A percentile compares a stretch with the other conserved stretches of the same genome.
Evolutionary conservation across 92 coral and sea anemone species (phyloP).

Genomic region (Pocillopora grandis): DNA sequence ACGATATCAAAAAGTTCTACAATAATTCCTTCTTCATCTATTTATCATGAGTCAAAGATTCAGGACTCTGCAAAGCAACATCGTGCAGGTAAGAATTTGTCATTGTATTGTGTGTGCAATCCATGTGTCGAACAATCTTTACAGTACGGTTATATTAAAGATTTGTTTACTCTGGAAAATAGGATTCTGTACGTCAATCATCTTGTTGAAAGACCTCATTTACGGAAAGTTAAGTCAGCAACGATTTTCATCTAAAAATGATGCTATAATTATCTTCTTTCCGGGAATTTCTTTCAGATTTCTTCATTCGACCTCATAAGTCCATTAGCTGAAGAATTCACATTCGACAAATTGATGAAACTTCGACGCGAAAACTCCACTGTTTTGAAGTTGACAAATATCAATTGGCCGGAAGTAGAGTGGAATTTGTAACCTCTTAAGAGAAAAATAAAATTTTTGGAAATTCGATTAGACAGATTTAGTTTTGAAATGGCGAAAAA

Average conservation of each 20-base stretch:
- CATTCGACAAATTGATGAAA: too few species aligned
- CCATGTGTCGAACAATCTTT: neutral
- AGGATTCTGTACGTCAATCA: neutral
- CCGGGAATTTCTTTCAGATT: neutral
- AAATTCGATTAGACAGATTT: too few species aligned
- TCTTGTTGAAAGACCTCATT: neutral
- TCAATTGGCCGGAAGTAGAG: too few species aligned
- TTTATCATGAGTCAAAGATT: neutral
- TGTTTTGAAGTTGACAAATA: too few species aligned
- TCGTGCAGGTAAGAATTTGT: constrained; percentile 8
- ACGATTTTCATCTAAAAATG: neutral
- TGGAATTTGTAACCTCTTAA: too few species aligned
- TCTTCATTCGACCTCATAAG: neutral
- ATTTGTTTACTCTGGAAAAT: neutral
- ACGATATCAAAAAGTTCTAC: neutral
- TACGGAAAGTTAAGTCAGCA: neutral
- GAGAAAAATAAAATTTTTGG: too few species aligned
- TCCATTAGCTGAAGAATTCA: neutral
- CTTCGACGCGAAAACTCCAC: too few species aligned
- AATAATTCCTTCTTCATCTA: neutral
- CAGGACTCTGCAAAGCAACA: neutral
- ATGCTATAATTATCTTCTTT: neutral
- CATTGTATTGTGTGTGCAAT: too few species aligned
- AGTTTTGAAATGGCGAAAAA: too few species aligned
- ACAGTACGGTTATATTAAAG: neutral